A percentile compares a stretch with the other conserved stretches of the same genome.
Conservation (phyloP, 2,113 vertebrate species). For the Anser brachyrhynchus region DNA sequence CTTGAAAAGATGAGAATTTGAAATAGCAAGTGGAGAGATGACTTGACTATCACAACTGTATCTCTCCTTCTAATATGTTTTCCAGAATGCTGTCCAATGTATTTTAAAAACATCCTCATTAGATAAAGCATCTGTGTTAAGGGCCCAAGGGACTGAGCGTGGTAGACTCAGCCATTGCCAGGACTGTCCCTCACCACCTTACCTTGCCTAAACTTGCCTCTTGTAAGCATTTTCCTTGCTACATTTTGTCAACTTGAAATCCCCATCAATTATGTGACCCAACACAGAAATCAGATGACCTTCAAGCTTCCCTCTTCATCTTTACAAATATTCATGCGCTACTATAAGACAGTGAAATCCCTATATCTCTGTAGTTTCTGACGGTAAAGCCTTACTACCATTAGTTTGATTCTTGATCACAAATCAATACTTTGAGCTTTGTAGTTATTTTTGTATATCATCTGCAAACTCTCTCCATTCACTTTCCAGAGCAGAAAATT, state of each 20-base stretch:
- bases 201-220: neutral
- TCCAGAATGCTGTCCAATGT: neutral
- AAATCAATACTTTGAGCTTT: neutral
- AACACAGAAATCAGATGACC: neutral
- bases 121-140: too few relatives aligned
- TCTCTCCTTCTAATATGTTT: neutral
- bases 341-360: neutral
- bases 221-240: neutral
- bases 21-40: neutral
- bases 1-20: neutral
- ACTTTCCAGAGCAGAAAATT: neutral
- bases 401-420: neutral
- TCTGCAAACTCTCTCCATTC: neutral
- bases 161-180: neutral
- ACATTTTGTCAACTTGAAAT: neutral
- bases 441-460: neutral
- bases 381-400: neutral
- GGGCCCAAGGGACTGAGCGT: neutral
- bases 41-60: neutral
- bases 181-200: accelerated
- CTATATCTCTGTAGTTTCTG: neutral
- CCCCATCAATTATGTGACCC: neutral
- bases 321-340: neutral
- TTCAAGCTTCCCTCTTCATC: neutral
- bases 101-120: neutral